A percentile compares a stretch with the other conserved stretches of the same genome.
These are phyloP conservation scores for Odocoileus virginianus DNA, from an alignment of 2,113 vertebrate genomes.

Conservation along the genomic window DNA sequence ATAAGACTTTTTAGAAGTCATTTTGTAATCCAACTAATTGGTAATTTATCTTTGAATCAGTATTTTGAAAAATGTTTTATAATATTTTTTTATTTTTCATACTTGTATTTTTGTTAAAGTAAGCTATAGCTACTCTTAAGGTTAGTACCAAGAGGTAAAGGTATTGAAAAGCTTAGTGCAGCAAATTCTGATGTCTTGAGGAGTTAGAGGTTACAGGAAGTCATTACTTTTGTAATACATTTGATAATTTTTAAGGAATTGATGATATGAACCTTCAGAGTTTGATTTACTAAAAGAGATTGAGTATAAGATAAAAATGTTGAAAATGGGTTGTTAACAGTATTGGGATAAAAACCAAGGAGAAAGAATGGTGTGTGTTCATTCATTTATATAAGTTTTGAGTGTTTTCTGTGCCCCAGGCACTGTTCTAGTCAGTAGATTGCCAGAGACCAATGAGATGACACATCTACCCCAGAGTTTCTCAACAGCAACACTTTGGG, in stretches of 20 bases:
- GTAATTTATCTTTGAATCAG: not conserved
- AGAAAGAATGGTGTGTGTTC: not conserved
- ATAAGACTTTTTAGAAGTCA: constrained; percentile 10
- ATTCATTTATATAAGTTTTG: constrained; percentile 13
- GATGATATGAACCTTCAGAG: not conserved
- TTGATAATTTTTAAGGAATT: constrained; percentile 14
- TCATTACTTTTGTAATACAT: constrained; percentile 26
- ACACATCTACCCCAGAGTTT: not conserved
- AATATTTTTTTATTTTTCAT: constrained; percentile 12
- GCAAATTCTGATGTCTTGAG: constrained; percentile 22
- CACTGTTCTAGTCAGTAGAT: not conserved
- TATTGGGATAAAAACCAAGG: not conserved
- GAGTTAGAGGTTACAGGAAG: not conserved
- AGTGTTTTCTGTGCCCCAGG: not conserved
- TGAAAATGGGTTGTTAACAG: not conserved
- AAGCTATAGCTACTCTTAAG: not conserved
- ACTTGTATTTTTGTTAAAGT: constrained; percentile 24
- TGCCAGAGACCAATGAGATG: constrained; percentile 9
- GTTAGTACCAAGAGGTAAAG: not conserved
- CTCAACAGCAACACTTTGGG: not conserved
- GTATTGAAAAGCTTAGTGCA: constrained; percentile 1
- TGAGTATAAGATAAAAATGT: constrained; percentile 28
- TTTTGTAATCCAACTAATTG: constrained; percentile 11
- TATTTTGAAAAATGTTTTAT: constrained; percentile 1
- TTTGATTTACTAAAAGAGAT: constrained; percentile 11